Percentiles rank a stretch among this genome's conserved stretches.
These are phyloP conservation scores for Trichopoda pennipes DNA, from an alignment of 2,888 invertebrate species.

Conservation along the genomic window DNA sequence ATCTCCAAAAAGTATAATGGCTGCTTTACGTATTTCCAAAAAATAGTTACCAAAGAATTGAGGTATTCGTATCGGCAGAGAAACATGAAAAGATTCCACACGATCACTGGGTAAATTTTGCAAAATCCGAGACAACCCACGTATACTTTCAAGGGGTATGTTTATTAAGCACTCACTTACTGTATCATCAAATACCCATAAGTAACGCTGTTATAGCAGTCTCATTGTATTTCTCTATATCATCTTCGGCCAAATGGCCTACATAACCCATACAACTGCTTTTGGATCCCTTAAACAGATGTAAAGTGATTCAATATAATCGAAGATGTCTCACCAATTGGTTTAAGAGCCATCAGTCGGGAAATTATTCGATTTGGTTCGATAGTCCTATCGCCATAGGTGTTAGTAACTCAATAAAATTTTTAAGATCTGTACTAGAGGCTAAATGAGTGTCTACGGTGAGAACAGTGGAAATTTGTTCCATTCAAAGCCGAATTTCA, in stretches of 20 bases:
- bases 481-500: conserved; percentile 85
- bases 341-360: conserved; percentile 81
- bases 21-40: conserved; percentile 87
- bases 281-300: conserved; percentile 80
- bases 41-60: conserved; percentile 94
- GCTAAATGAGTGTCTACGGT: conserved; percentile 83
- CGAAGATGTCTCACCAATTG: conserved; percentile 78
- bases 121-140: conserved; percentile 87
- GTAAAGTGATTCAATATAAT: conserved; percentile 78
- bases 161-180: conserved; percentile 83
- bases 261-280: conserved; percentile 80
- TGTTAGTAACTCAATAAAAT: conserved; percentile 83
- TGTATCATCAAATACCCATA: conserved; percentile 91
- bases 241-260: conserved; percentile 82
- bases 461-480: conserved; percentile 84
- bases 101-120: conserved; percentile 84
- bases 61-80: conserved; percentile 90
- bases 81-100: conserved; percentile 83
- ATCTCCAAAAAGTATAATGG: conserved; percentile 91
- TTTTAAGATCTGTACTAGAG: conserved; percentile 82
- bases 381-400: conserved; percentile 83
- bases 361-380: conserved; percentile 84
- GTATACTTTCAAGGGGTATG: conserved; percentile 91
- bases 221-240: conserved; percentile 85
- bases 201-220: conserved; percentile 89